Conservation (phyloP, 2,888 invertebrate species). For the Maniola hyperantus region DNA sequence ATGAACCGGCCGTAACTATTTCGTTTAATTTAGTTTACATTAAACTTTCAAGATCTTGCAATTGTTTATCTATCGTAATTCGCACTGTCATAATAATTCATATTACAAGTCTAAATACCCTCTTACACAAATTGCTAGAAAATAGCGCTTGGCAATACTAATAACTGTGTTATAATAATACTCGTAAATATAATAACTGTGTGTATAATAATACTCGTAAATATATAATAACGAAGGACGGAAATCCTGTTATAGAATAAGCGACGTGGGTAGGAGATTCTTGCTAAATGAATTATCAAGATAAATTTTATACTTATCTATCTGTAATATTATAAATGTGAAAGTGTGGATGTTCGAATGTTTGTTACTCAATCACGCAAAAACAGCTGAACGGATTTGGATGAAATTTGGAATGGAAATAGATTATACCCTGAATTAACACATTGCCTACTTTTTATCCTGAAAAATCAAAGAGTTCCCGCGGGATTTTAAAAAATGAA, state of each 20-base stretch:
- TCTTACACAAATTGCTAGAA: not conserved
- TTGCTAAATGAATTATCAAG: conserved; percentile 23
- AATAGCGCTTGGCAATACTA: not conserved
- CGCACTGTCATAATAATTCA: not conserved
- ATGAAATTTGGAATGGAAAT: too few relatives aligned
- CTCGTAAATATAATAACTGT: not conserved
- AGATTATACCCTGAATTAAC: too few relatives aligned
- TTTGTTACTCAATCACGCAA: too few relatives aligned
- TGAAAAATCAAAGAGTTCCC: too few relatives aligned
- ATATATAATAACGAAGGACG: not conserved
- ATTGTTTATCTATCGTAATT: not conserved
- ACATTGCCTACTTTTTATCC: too few relatives aligned
- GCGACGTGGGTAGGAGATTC: conserved; percentile 27
- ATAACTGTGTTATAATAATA: not conserved
- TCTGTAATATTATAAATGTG: too few relatives aligned
- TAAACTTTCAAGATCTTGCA: not conserved
- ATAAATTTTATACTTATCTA: conserved; percentile 14
- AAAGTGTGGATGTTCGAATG: too few relatives aligned
- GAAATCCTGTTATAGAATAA: not conserved
- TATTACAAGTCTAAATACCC: not conserved
- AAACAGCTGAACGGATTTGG: too few relatives aligned
- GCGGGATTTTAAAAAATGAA: too few relatives aligned
- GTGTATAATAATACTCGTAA: not conserved
- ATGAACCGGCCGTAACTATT: not conserved
- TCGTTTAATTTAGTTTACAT: not conserved